A percentile compares a stretch with the other conserved stretches of the same genome.
Evolutionary conservation across 2,888 invertebrate species (phyloP).

Genomic region (Protodeltote pygarga): DNA sequence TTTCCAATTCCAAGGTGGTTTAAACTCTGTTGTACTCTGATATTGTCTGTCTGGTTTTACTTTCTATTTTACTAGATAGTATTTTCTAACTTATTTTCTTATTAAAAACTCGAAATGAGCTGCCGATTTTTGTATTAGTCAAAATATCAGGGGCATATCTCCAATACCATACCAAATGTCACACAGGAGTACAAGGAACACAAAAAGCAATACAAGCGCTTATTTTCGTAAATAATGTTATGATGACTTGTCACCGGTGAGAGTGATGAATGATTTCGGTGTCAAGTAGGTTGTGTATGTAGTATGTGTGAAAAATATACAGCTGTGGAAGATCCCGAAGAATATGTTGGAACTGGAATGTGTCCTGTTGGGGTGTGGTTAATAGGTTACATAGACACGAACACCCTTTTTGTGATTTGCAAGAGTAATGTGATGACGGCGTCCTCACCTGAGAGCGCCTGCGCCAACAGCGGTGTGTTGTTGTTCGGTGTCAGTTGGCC

Average conservation of each 20-base stretch:
- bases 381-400: too few species aligned
- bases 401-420: slow-evolving; percentile 41
- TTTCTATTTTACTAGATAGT: too few species aligned
- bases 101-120: too few species aligned
- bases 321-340: slow-evolving; percentile 15
- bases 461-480: slow-evolving; percentile 97
- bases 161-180: slow-evolving; percentile 1
- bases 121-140: too few species aligned
- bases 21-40: slow-evolving; percentile 27
- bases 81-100: too few species aligned
- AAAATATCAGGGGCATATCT: not conserved
- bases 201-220: slow-evolving; percentile 45
- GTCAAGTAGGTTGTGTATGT: slow-evolving; percentile 25
- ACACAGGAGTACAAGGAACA: slow-evolving; percentile 20
- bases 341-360: slow-evolving; percentile 29
- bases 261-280: slow-evolving; percentile 40
- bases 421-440: slow-evolving; percentile 54
- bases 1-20: slow-evolving; percentile 43
- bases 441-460: slow-evolving; percentile 96
- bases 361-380: slow-evolving; percentile 20
- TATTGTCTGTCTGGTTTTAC: too few species aligned
- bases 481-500: slow-evolving; percentile 98
- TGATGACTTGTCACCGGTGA: slow-evolving; percentile 46
- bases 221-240: slow-evolving; percentile 45
- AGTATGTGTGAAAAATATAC: slow-evolving; percentile 25